phyloP scores from a whole-genome alignment of 2,797 vertebrate species.

The Rhinogobio ventralis region DNA sequence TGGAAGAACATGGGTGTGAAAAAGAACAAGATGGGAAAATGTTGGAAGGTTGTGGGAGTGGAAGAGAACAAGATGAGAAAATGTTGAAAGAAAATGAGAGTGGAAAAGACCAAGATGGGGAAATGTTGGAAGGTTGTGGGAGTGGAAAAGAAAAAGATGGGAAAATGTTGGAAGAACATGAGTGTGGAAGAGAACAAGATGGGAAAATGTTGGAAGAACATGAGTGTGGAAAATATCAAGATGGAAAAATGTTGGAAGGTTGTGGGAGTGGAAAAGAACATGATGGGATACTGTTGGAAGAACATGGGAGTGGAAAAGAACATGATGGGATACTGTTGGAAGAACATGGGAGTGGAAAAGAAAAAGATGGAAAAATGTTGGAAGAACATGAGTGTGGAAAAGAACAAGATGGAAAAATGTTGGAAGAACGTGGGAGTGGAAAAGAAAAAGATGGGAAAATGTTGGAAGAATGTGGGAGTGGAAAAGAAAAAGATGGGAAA shows the following conservation, averaged over 20 bases:
- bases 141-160: neutral
- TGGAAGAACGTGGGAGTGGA: neutral
- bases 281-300: neutral
- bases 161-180: neutral
- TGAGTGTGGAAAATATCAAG: neutral
- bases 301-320: rapidly evolving
- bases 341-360: rapidly evolving
- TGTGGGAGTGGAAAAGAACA: rapidly evolving
- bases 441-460: neutral
- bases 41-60: rapidly evolving
- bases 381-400: neutral
- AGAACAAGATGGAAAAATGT: neutral
- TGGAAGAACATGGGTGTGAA: neutral
- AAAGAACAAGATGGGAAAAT: neutral
- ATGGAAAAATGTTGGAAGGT: neutral
- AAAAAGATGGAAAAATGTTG: neutral
- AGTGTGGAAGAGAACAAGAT: neutral
- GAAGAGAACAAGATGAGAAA: neutral
- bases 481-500: neutral
- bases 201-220: neutral
- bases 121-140: neutral
- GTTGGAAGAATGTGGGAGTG: neutral
- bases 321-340: neutral
- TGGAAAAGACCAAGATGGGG: neutral
- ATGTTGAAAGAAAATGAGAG: rapidly evolving